phyloP scores from a whole-genome alignment of 2,888 invertebrate species.

The Nineta flava region DNA sequence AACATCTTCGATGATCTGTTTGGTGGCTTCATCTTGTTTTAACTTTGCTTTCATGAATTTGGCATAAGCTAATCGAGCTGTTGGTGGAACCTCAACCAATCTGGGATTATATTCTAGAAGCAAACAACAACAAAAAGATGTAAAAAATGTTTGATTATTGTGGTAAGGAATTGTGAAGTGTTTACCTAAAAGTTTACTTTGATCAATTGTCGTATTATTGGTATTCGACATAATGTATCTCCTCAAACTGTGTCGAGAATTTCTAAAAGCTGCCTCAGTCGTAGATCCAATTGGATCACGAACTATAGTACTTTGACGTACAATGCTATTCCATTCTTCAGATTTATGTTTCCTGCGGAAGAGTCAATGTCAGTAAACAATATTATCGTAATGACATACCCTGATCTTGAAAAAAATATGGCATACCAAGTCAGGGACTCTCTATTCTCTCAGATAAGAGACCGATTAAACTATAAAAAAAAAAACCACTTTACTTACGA shows the following conservation, averaged over 20 bases:
- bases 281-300: constrained; percentile 68
- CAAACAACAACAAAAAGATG: neutral
- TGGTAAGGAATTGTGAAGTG: constrained; percentile 10
- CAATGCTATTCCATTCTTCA: constrained; percentile 75
- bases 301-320: constrained; percentile 49
- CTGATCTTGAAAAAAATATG: too few relatives aligned
- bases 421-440: too few relatives aligned
- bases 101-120: constrained; percentile 65
- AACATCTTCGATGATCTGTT: constrained; percentile 8
- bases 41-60: constrained; percentile 71
- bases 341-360: constrained; percentile 36
- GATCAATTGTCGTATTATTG: constrained; percentile 49
- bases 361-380: constrained; percentile 4
- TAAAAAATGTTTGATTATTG: neutral
- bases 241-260: constrained; percentile 54
- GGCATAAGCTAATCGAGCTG: constrained; percentile 69
- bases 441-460: too few relatives aligned
- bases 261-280: constrained; percentile 44
- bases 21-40: constrained; percentile 34
- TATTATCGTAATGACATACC: neutral
- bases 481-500: neutral
- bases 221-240: constrained; percentile 48
- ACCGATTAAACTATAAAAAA: too few relatives aligned
- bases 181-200: constrained; percentile 52
- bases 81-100: constrained; percentile 54